These are phyloP conservation scores for Drosophila gunungcola DNA, from an alignment of 1,140 invertebrate genomes.

Conservation along the genomic window DNA sequence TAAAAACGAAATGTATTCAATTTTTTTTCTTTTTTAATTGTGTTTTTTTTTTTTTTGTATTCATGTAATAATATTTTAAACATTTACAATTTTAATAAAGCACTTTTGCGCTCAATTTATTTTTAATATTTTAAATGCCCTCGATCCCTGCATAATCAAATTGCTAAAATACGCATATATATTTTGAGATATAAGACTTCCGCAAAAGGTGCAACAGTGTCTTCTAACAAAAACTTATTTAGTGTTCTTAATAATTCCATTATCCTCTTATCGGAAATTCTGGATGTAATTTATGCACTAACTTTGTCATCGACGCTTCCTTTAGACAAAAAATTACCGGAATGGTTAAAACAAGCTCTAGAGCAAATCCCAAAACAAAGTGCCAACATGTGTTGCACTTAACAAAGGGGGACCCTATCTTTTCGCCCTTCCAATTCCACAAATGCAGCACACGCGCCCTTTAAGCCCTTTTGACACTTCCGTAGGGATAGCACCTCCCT, in stretches of 20 bases:
- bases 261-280: not conserved
- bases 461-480: slow-evolving; percentile 55
- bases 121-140: too few species aligned
- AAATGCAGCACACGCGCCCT: slow-evolving; percentile 44
- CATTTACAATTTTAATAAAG: too few species aligned
- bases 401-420: slow-evolving; percentile 36
- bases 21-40: not conserved
- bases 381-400: slow-evolving; percentile 80
- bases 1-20: not conserved
- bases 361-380: slow-evolving; percentile 73
- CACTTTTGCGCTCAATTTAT: too few species aligned
- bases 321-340: slow-evolving; percentile 23
- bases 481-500: slow-evolving; percentile 20
- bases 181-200: not conserved
- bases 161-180: not conserved
- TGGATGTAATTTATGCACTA: slow-evolving; percentile 17
- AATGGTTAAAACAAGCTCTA: slow-evolving; percentile 50
- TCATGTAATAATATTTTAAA: too few species aligned
- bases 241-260: not conserved
- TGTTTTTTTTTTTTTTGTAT: too few species aligned
- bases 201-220: too few species aligned
- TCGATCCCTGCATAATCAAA: not conserved
- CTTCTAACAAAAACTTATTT: not conserved
- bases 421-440: slow-evolving; percentile 17
- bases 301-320: slow-evolving; percentile 6